A percentile compares a stretch with the other conserved stretches of the same genome.
These are phyloP conservation scores for Poeciliopsis occidentalis DNA, from an alignment of 2,113 vertebrate genomes.

Conservation along the genomic window DNA sequence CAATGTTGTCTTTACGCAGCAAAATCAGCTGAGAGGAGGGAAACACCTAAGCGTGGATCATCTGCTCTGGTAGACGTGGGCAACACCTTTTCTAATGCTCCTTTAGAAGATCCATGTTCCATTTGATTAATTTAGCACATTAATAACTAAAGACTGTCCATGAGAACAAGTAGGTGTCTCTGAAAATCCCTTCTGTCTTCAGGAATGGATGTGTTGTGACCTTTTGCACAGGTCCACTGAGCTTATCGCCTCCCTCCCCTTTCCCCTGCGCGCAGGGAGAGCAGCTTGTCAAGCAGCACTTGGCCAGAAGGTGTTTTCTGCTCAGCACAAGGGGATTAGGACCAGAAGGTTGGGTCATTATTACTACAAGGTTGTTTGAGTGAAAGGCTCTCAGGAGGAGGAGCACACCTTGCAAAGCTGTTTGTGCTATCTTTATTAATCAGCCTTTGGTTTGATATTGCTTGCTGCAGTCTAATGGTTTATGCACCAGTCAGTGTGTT, in stretches of 20 bases:
- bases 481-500: neutral
- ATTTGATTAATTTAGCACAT: neutral
- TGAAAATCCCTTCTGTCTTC: slow-evolving; percentile 12
- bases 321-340: slow-evolving; percentile 54
- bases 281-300: slow-evolving; percentile 59
- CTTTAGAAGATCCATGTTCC: neutral
- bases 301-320: slow-evolving; percentile 65
- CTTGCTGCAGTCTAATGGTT: slow-evolving; percentile 29
- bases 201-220: slow-evolving; percentile 46
- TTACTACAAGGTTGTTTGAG: slow-evolving; percentile 36
- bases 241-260: slow-evolving; percentile 27
- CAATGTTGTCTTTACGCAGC: slow-evolving; percentile 82
- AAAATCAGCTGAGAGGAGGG: slow-evolving; percentile 67
- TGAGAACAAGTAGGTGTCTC: slow-evolving; percentile 12
- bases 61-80: slow-evolving; percentile 15
- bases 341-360: slow-evolving; percentile 59
- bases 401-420: slow-evolving; percentile 47
- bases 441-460: slow-evolving; percentile 7
- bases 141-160: neutral
- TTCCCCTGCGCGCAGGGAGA: slow-evolving; percentile 30
- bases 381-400: slow-evolving; percentile 18
- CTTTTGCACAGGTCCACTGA: slow-evolving; percentile 35
- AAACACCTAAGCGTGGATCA: slow-evolving; percentile 64
- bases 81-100: neutral
- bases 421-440: slow-evolving; percentile 38